phyloP scores from a whole-genome alignment of 2,888 invertebrate genomes.

The Antheraea assamensis region DNA sequence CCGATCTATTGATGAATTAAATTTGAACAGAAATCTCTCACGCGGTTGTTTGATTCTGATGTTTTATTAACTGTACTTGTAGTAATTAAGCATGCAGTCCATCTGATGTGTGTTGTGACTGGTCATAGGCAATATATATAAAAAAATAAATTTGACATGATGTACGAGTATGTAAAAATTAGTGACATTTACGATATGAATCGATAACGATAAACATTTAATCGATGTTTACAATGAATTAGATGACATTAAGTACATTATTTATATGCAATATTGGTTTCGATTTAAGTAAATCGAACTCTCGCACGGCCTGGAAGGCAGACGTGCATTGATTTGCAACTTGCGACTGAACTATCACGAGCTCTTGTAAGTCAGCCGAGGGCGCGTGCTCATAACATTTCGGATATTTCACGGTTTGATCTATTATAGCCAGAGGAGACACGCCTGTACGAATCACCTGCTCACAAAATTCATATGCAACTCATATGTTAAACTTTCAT shows the following conservation, averaged over 20 bases:
- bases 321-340: background rate
- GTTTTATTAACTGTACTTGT: too few relatives aligned
- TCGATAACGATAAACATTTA: background rate
- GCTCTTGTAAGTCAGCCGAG: conserved; percentile 21
- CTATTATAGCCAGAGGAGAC: conserved; percentile 23
- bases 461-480: background rate
- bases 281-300: background rate
- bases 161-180: too few relatives aligned
- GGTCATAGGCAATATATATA: too few relatives aligned
- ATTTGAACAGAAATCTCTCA: background rate
- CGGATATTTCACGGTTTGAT: conserved; percentile 20
- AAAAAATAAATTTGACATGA: too few relatives aligned
- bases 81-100: too few relatives aligned
- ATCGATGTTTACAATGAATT: background rate
- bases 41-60: background rate
- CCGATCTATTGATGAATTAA: background rate
- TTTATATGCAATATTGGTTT: background rate
- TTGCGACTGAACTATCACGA: conserved; percentile 16
- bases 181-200: background rate
- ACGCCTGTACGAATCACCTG: conserved; percentile 10
- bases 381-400: conserved; percentile 51
- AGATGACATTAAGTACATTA: background rate
- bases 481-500: background rate
- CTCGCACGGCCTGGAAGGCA: background rate
- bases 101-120: too few relatives aligned